phyloP scores from a whole-genome alignment of 2,888 invertebrate genomes.

The Boloria euphrosyne region DNA sequence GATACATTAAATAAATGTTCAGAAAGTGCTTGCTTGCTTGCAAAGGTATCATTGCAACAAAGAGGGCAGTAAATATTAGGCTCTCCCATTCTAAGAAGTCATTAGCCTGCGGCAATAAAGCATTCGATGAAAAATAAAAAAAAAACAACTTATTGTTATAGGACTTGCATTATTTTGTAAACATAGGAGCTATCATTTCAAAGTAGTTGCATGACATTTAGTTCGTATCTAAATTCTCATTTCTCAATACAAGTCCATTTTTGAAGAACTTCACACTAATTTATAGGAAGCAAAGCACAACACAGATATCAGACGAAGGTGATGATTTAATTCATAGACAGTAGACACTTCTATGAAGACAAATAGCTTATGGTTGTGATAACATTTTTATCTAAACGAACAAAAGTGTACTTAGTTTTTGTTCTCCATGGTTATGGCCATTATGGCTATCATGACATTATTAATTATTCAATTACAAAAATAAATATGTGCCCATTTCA shows the following conservation, averaged over 20 bases:
- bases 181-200: conserved; percentile 50
- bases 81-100: conserved; percentile 74
- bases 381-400: no score
- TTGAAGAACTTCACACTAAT: conserved; percentile 79
- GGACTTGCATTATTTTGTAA: conserved; percentile 53
- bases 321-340: conserved; percentile 20
- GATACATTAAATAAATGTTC: conserved; percentile 75
- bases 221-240: conserved; percentile 68
- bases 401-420: no score
- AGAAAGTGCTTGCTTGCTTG: conserved; percentile 79
- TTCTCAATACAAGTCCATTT: conserved; percentile 61
- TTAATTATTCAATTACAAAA: no score
- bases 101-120: conserved; percentile 15
- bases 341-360: not conserved
- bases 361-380: not conserved
- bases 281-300: conserved; percentile 40
- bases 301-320: conserved; percentile 36
- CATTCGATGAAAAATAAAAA: conserved; percentile 5
- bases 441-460: no score
- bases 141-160: conserved; percentile 4
- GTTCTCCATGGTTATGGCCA: no score
- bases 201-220: conserved; percentile 55
- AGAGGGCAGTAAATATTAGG: conserved; percentile 81
- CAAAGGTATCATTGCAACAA: conserved; percentile 85
- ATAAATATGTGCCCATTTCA: not conserved